These are phyloP conservation scores for Antechinus flavipes DNA, from an alignment of 2,113 vertebrate genomes.

Conservation along the genomic window DNA sequence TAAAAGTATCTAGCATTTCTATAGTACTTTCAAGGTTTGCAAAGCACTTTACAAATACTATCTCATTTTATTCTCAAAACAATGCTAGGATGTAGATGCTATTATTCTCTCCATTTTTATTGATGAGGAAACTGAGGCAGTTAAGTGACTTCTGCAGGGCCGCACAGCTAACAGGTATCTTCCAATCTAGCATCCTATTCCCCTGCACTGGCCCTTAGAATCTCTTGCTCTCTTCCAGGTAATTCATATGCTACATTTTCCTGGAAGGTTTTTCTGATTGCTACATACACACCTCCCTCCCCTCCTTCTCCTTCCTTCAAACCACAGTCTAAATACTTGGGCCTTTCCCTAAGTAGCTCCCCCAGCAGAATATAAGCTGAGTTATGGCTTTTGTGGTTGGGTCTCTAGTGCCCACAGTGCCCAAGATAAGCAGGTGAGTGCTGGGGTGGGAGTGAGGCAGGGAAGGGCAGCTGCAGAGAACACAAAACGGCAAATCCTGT, in stretches of 20 bases:
- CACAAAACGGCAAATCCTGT: background rate
- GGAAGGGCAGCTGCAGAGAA: background rate
- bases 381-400: background rate
- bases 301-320: background rate
- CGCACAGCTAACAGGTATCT: background rate
- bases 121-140: background rate
- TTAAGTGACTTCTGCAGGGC: background rate
- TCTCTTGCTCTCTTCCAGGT: background rate
- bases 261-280: background rate
- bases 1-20: background rate
- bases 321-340: background rate
- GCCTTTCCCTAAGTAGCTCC: background rate
- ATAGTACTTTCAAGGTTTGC: background rate
- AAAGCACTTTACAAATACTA: background rate
- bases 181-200: background rate
- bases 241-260: background rate
- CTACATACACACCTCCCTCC: too few relatives aligned
- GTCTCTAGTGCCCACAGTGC: background rate
- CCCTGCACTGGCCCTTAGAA: background rate
- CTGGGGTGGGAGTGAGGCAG: background rate
- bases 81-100: background rate
- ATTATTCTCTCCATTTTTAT: background rate
- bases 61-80: background rate
- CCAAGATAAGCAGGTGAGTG: background rate
- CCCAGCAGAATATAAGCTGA: background rate